phyloP scores from a whole-genome alignment of 1,140 invertebrate genomes.

The Drosophila micromelanica region DNA sequence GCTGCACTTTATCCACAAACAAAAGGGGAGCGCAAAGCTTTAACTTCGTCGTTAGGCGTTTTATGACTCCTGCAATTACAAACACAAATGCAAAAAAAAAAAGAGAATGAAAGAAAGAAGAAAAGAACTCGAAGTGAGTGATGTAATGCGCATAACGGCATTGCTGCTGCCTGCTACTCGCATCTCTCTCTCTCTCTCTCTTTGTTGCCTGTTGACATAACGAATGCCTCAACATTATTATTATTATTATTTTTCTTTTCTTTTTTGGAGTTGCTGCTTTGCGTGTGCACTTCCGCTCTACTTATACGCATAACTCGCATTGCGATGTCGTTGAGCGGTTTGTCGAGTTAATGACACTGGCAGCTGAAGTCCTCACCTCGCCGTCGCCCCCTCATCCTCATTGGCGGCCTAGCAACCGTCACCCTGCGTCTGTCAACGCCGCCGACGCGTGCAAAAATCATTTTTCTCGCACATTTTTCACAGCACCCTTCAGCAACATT shows the following conservation, averaged over 20 bases:
- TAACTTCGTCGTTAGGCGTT: slow-evolving; percentile 61
- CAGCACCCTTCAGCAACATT: slow-evolving; percentile 43
- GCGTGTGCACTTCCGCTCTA: slow-evolving; percentile 71
- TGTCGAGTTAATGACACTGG: slow-evolving; percentile 79
- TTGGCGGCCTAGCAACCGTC: not conserved
- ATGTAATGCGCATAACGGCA: slow-evolving; percentile 76
- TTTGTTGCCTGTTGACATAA: slow-evolving; percentile 82
- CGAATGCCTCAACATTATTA: slow-evolving; percentile 79
- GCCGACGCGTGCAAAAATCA: slow-evolving; percentile 78
- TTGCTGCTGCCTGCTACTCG: slow-evolving; percentile 13
- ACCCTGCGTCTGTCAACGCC: slow-evolving; percentile 54
- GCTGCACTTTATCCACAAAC: slow-evolving; percentile 73
- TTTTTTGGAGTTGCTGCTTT: slow-evolving; percentile 24
- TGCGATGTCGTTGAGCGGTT: slow-evolving; percentile 61
- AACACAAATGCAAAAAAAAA: slow-evolving; percentile 53
- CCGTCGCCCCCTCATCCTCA: not conserved
- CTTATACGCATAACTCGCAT: slow-evolving; percentile 71
- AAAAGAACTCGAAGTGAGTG: slow-evolving; percentile 61
- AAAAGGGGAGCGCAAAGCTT: slow-evolving; percentile 3
- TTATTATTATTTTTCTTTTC: slow-evolving; percentile 11
- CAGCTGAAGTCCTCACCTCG: slow-evolving; percentile 54
- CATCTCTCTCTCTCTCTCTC: slow-evolving; percentile 6
- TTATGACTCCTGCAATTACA: slow-evolving; percentile 63
- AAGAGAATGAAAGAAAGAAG: slow-evolving; percentile 15
- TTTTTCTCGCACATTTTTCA: slow-evolving; percentile 76